Evolutionary conservation across 1,140 invertebrate genomes (phyloP).

Genomic region (Helicoverpa armigera): DNA sequence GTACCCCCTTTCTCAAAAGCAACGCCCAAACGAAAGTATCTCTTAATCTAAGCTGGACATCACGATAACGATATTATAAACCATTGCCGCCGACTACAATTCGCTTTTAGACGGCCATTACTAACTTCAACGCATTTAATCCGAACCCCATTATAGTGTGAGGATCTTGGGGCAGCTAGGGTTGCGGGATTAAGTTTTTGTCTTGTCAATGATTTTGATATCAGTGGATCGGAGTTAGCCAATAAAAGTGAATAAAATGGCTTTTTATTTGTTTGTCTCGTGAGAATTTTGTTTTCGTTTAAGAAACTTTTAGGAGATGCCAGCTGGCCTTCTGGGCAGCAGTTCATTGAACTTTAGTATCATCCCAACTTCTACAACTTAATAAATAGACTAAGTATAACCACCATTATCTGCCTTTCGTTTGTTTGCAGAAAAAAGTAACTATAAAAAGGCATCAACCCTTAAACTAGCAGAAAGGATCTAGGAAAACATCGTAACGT

Average conservation of each 20-base stretch:
- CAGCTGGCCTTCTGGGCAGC: not conserved
- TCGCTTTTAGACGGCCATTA: slow-evolving; percentile 76
- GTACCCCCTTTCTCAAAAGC: slow-evolving; percentile 53
- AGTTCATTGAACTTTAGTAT: not conserved
- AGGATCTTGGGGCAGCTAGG: slow-evolving; percentile 53
- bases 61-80: slow-evolving; percentile 75
- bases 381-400: too few relatives aligned
- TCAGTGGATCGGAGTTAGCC: slow-evolving; percentile 44
- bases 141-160: slow-evolving; percentile 65
- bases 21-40: slow-evolving; percentile 64
- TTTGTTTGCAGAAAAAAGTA: not conserved
- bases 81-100: slow-evolving; percentile 71
- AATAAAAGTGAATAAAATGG: slow-evolving; percentile 39
- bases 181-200: slow-evolving; percentile 47
- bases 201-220: slow-evolving; percentile 50
- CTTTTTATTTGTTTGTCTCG: slow-evolving; percentile 9
- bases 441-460: slow-evolving; percentile 35
- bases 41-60: slow-evolving; percentile 72
- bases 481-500: slow-evolving; percentile 52
- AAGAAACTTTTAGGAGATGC: not conserved
- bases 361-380: not conserved
- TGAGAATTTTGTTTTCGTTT: slow-evolving; percentile 19
- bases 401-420: too few relatives aligned
- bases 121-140: slow-evolving; percentile 72
- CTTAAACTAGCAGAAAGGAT: slow-evolving; percentile 51